Percentiles rank a stretch among this genome's conserved stretches.
These are phyloP conservation scores for Sympetrum striolatum DNA, from an alignment of 2,888 invertebrate genomes.

Conservation along the genomic window DNA sequence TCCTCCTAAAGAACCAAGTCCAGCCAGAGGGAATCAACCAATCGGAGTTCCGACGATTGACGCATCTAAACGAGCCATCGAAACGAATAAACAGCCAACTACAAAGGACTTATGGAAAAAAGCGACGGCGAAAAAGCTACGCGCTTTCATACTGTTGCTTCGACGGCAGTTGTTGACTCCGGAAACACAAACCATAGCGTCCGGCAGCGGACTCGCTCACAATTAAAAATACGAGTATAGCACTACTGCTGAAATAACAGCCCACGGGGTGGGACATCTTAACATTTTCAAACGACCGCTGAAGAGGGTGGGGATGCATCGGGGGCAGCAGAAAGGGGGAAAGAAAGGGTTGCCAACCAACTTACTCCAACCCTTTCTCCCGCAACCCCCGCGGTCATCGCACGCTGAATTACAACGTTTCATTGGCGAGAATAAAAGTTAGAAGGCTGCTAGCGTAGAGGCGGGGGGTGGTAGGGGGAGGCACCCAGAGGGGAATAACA, in stretches of 20 bases:
- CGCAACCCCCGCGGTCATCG: constrained; percentile 34
- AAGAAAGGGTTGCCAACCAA: constrained; percentile 1
- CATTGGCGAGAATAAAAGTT: constrained; percentile 40
- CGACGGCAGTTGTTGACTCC: neutral
- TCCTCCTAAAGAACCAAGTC: neutral
- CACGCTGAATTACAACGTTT: constrained; percentile 43
- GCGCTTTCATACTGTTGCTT: neutral
- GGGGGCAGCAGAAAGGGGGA: neutral
- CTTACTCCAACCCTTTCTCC: constrained; percentile 18
- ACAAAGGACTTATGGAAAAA: neutral
- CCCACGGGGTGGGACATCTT: neutral
- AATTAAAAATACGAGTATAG: neutral
- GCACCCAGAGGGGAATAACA: neutral
- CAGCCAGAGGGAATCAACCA: neutral
- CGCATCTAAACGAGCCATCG: neutral
- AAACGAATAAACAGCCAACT: neutral
- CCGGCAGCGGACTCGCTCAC: neutral
- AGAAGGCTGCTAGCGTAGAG: constrained; percentile 26
- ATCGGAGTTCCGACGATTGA: neutral
- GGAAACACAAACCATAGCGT: neutral
- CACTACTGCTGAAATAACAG: neutral
- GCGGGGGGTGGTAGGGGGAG: neutral
- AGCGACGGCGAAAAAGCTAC: neutral
- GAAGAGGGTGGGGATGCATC: neutral
- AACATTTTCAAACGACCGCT: neutral